phyloP scores from a whole-genome alignment of 2,113 vertebrate species.

The Lota lota region DNA sequence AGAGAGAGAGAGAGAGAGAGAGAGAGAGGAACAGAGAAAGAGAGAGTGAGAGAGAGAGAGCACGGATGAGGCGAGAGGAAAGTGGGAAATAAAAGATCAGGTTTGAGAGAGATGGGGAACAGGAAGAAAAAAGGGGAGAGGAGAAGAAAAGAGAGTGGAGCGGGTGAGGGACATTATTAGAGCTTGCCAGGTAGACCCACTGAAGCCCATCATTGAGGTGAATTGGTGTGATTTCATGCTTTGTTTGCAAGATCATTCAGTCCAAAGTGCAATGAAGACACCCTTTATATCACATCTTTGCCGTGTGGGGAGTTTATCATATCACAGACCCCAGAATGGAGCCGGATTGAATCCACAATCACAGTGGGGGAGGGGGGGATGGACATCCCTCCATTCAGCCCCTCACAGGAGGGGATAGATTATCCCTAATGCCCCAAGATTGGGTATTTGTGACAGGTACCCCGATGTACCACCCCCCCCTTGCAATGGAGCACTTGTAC shows the following conservation, averaged over 20 bases:
- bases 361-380: constrained; percentile 47
- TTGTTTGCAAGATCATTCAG: constrained; percentile 77
- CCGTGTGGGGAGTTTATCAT: constrained; percentile 75
- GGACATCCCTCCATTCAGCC: constrained; percentile 54
- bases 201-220: constrained; percentile 77
- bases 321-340: constrained; percentile 75
- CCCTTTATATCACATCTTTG: constrained; percentile 78
- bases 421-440: constrained; percentile 68
- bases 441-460: constrained; percentile 69
- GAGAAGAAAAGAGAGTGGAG: constrained; percentile 34
- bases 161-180: constrained; percentile 71
- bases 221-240: constrained; percentile 75
- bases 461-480: constrained; percentile 35
- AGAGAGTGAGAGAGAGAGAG: background rate
- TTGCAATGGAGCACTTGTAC: constrained; percentile 42
- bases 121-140: constrained; percentile 55
- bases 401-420: constrained; percentile 57
- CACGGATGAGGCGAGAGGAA: background rate
- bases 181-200: constrained; percentile 79
- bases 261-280: constrained; percentile 80
- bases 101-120: background rate
- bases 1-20: constrained; percentile 2
- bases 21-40: background rate
- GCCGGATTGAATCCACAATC: constrained; percentile 75
- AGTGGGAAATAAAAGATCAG: constrained; percentile 32